Conservation (phyloP, 2,113 vertebrate genomes). For the Hemicordylus capensis region DNA sequence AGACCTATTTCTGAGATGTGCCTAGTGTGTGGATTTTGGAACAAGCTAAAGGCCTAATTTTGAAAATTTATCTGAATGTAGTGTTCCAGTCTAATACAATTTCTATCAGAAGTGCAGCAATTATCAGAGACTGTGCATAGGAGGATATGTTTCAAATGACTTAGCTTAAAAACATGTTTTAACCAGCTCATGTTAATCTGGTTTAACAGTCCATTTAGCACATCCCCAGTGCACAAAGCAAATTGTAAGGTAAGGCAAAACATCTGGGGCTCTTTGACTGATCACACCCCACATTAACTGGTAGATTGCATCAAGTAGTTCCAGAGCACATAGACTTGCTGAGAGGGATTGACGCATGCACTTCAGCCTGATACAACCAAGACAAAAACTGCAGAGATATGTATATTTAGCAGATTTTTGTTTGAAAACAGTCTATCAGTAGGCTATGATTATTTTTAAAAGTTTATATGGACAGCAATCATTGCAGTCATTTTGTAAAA, state of each 20-base stretch:
- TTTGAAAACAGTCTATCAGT: not conserved
- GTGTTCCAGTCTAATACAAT: not conserved
- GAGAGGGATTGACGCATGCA: not conserved
- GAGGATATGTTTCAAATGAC: constrained; percentile 1
- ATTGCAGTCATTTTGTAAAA: not conserved
- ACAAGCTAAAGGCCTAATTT: not conserved
- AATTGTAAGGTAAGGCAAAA: not conserved
- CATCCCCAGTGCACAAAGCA: not conserved
- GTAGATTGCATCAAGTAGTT: not conserved
- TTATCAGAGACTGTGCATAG: not conserved
- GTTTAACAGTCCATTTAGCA: constrained; percentile 31
- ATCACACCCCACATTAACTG: not conserved
- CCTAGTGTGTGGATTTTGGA: not conserved
- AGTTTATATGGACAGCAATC: not conserved
- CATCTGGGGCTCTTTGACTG: not conserved
- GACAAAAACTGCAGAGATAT: not conserved
- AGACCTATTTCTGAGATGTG: not conserved
- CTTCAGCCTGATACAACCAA: not conserved
- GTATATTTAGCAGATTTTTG: not conserved
- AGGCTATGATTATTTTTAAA: not conserved
- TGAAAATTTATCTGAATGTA: not conserved
- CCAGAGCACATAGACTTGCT: not conserved
- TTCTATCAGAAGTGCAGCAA: not conserved
- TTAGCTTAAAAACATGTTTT: constrained; percentile 49
- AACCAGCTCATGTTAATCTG: not conserved